Conservation (phyloP, 2,797 vertebrate species). For the Chaetophractus vellerosus region DNA sequence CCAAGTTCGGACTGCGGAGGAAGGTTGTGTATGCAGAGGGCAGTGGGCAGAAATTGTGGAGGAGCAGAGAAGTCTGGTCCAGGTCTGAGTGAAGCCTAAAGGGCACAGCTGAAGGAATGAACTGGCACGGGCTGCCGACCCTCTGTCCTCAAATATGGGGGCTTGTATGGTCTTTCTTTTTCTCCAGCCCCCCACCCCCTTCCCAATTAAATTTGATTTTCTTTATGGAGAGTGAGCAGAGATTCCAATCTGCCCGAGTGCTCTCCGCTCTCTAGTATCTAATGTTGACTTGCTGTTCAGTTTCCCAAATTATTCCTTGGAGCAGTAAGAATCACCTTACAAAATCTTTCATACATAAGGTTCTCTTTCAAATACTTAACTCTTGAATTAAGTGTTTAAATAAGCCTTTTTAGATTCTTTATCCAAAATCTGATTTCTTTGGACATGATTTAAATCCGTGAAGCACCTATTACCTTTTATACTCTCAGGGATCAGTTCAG, state of each 20-base stretch:
- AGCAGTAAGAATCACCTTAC: neutral
- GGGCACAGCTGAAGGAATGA: neutral
- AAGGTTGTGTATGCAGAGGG: neutral
- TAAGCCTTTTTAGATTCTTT: neutral
- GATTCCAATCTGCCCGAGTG: neutral
- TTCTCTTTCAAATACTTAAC: conserved; percentile 5
- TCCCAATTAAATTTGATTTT: neutral
- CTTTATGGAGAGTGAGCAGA: neutral
- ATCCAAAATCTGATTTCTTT: conserved; percentile 9
- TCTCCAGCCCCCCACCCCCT: neutral
- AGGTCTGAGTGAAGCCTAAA: neutral
- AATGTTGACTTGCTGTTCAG: neutral
- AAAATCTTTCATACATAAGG: neutral
- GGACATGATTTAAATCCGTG: neutral
- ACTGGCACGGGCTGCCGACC: neutral
- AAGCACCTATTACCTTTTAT: neutral
- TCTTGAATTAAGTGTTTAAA: conserved; percentile 10
- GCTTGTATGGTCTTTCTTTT: neutral
- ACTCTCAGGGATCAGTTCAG: neutral
- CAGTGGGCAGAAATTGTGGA: neutral
- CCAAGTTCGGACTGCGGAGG: neutral
- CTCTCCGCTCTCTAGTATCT: neutral
- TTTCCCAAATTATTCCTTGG: neutral
- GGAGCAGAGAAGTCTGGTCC: neutral
- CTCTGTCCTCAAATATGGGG: neutral